phyloP scores from a whole-genome alignment of 2,113 vertebrate species.

The Aleadryas rufinucha region DNA sequence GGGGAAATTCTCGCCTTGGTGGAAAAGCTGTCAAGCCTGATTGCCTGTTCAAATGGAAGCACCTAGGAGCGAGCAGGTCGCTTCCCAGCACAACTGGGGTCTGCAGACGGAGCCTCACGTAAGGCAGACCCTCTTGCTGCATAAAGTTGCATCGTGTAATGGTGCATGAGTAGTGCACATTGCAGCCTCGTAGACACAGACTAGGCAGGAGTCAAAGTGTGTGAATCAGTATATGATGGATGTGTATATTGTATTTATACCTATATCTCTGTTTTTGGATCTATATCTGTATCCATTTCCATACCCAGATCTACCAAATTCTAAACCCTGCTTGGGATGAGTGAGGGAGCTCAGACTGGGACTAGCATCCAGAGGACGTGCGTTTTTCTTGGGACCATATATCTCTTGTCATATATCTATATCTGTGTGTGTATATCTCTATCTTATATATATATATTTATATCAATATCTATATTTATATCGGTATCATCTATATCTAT shows the following conservation, averaged over 20 bases:
- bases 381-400: rapidly evolving
- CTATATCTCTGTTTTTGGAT: neutral
- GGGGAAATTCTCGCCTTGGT: neutral
- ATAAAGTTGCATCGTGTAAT: rapidly evolving
- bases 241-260: neutral
- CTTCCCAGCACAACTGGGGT: neutral
- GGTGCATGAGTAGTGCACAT: rapidly evolving
- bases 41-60: slow-evolving; percentile 25
- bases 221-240: neutral
- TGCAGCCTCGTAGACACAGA: neutral
- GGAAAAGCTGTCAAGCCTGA: slow-evolving; percentile 34
- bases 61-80: neutral
- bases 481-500: neutral
- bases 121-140: neutral
- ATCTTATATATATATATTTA: neutral
- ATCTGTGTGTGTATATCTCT: rapidly evolving
- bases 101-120: rapidly evolving
- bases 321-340: neutral
- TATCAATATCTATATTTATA: neutral
- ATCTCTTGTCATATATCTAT: neutral
- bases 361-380: neutral
- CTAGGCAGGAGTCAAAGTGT: neutral
- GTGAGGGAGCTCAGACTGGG: neutral
- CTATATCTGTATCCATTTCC: neutral
- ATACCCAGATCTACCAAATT: neutral